Conservation (phyloP, 1,140 invertebrate species). For the Melanaphis sacchari region DNA sequence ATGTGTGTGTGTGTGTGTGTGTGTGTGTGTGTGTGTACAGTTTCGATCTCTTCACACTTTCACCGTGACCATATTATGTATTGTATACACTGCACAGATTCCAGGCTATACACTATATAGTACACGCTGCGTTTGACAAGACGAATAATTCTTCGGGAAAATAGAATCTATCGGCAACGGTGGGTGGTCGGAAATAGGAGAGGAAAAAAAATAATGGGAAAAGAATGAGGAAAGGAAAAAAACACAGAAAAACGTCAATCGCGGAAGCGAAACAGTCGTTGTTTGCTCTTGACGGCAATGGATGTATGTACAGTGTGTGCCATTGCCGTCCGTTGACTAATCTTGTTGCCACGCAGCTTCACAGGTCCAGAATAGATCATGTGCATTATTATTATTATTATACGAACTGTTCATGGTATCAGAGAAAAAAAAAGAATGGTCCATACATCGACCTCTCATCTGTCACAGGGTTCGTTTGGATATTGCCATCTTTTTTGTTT, state of each 20-base stretch:
- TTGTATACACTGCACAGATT: not conserved
- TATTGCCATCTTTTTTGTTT: not conserved
- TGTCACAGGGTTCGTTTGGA: not conserved
- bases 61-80: not conserved
- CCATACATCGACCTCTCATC: not conserved
- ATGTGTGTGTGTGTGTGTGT: not conserved
- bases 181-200: not conserved
- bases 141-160: conserved; percentile 26
- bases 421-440: not conserved
- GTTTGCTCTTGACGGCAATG: not conserved
- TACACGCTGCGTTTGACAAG: conserved; percentile 2
- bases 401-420: not conserved
- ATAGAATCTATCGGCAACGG: not conserved
- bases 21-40: not conserved
- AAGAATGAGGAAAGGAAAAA: not conserved
- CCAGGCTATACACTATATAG: not conserved
- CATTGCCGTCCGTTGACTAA: not conserved
- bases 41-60: not conserved
- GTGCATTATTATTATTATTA: not conserved
- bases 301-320: not conserved
- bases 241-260: conserved; percentile 23
- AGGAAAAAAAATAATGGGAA: not conserved
- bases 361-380: not conserved
- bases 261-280: not conserved
- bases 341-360: not conserved